Conservation (phyloP, 2,113 vertebrate species). For the Dryoscopus gambensis region DNA sequence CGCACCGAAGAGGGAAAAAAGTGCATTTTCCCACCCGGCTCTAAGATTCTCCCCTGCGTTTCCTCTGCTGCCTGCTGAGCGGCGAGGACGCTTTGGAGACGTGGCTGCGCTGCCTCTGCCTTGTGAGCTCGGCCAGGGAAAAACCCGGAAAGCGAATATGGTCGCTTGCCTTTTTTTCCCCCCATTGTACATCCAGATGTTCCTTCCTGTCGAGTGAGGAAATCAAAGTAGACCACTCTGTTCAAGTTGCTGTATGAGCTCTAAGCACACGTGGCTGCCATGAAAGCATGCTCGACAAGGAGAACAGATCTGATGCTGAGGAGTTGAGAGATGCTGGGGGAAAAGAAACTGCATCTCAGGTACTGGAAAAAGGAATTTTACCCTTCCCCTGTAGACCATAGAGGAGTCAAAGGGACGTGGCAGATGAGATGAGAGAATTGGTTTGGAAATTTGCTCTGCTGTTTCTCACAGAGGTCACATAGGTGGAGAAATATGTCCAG, state of each 20-base stretch:
- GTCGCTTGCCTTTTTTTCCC: not conserved
- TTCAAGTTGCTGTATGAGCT: not conserved
- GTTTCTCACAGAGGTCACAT: slow-evolving; percentile 25
- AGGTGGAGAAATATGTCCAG: not conserved
- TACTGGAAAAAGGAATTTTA: not conserved
- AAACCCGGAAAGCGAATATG: no score
- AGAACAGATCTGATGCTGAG: not conserved
- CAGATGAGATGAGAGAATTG: slow-evolving; percentile 31
- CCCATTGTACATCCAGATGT: not conserved
- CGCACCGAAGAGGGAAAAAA: no score
- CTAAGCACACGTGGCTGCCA: not conserved
- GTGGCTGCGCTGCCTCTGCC: no score
- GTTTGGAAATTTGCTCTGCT: slow-evolving; percentile 13
- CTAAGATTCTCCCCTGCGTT: no score
- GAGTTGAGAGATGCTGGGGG: not conserved
- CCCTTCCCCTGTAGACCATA: not conserved
- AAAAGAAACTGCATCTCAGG: not conserved
- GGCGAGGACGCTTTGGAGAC: no score
- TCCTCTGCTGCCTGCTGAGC: no score
- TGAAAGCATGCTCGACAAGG: not conserved
- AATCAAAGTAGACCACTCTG: not conserved
- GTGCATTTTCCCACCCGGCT: no score
- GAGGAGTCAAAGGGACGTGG: not conserved
- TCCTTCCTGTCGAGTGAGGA: not conserved
- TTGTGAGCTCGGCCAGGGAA: no score